A percentile compares a stretch with the other conserved stretches of the same genome.
Evolutionary conservation across 2,113 vertebrate genomes (phyloP).

Genomic region (Cariama cristata): DNA sequence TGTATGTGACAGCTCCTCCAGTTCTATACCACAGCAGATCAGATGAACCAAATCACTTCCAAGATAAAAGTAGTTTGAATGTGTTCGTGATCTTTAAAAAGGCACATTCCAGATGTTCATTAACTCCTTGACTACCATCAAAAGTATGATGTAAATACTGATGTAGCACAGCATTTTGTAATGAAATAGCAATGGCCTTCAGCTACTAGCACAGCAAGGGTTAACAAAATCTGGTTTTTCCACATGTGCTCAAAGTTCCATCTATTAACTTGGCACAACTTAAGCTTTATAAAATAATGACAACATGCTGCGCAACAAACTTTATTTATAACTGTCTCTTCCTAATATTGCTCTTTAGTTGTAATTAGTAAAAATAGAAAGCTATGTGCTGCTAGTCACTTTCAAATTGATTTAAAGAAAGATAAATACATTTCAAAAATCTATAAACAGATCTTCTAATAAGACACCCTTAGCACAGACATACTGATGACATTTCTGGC

Average conservation of each 20-base stretch:
- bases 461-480: neutral
- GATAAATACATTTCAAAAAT: neutral
- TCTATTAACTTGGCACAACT: slow-evolving; percentile 20
- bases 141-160: neutral
- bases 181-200: neutral
- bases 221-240: neutral
- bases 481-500: neutral
- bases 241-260: neutral
- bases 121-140: slow-evolving; percentile 21
- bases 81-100: slow-evolving; percentile 19
- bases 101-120: slow-evolving; percentile 13
- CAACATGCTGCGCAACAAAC: neutral
- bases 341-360: slow-evolving; percentile 30
- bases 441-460: slow-evolving; percentile 25
- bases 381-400: neutral
- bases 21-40: neutral
- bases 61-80: slow-evolving; percentile 23
- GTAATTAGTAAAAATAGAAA: slow-evolving; percentile 42
- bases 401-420: slow-evolving; percentile 23
- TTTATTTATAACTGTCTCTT: slow-evolving; percentile 37
- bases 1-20: slow-evolving; percentile 34
- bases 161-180: neutral
- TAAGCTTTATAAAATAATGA: neutral
- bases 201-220: neutral
- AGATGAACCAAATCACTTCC: slow-evolving; percentile 22